Evolutionary conservation across 2,797 vertebrate genomes (phyloP).

Genomic region (Hypotaenidia okinawae): DNA sequence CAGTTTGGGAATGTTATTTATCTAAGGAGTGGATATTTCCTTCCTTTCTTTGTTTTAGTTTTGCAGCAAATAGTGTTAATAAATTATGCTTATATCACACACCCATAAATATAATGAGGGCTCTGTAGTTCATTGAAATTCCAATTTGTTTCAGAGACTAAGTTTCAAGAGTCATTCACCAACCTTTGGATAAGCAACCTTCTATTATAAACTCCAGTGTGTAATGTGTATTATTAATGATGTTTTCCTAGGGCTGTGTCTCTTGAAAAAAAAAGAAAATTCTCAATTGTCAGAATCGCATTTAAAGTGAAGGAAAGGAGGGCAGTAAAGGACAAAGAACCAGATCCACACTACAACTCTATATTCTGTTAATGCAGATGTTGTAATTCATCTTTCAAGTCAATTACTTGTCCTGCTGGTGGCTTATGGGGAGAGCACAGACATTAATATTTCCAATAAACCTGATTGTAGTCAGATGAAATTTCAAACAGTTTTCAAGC

Average conservation of each 20-base stretch:
- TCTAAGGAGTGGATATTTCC: neutral
- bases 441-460: constrained; percentile 69
- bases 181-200: neutral
- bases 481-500: constrained; percentile 60
- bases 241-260: neutral
- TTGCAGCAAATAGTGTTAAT: neutral
- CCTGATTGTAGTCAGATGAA: constrained; percentile 49
- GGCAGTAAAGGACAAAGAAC: constrained; percentile 40
- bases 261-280: neutral
- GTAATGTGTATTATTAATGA: neutral
- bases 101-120: neutral
- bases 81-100: neutral
- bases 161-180: neutral
- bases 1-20: neutral
- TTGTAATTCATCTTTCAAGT: constrained; percentile 51
- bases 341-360: constrained; percentile 13
- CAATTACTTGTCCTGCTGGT: constrained; percentile 55
- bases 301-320: constrained; percentile 10
- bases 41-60: neutral
- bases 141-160: neutral
- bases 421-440: constrained; percentile 34
- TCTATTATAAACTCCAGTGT: neutral
- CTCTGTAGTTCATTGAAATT: neutral
- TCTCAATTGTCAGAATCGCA: neutral
- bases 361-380: constrained; percentile 49